Percentiles rank a stretch among this genome's conserved stretches.
These are phyloP conservation scores for Umimayanthus kanabou DNA, from an alignment of 92 coral and sea anemone genomes.

Conservation along the genomic window DNA sequence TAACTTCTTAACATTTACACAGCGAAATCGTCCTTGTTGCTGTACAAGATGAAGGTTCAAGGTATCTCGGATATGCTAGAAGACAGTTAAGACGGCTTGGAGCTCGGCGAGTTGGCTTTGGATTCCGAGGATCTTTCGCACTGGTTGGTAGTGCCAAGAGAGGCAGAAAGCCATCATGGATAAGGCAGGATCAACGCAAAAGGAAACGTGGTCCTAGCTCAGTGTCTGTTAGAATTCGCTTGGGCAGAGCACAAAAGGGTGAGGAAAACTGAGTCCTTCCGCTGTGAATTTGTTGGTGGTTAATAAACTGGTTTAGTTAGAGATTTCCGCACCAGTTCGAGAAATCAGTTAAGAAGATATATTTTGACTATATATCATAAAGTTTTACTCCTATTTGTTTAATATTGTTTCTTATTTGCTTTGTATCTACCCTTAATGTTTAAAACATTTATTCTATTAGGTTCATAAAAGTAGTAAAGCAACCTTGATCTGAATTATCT, in stretches of 20 bases:
- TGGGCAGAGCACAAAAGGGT: slow-evolving; percentile 26
- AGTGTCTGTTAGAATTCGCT: slow-evolving; percentile 30
- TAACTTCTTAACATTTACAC: not conserved
- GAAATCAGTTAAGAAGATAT: no score
- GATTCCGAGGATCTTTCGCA: slow-evolving; percentile 22
- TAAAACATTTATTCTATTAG: no score
- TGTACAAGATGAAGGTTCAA: slow-evolving; percentile 27
- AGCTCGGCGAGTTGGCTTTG: slow-evolving; percentile 21
- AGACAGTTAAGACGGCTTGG: slow-evolving; percentile 26
- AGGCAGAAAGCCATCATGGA: slow-evolving; percentile 22
- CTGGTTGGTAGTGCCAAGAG: not conserved
- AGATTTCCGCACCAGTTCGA: no score
- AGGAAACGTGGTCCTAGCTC: slow-evolving; percentile 32
- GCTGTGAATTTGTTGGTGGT: no score
- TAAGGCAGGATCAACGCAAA: slow-evolving; percentile 22
- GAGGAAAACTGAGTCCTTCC: not conserved
- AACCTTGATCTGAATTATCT: no score
- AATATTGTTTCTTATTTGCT: no score
- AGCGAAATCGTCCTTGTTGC: slow-evolving; percentile 17
- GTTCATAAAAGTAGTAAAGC: no score
- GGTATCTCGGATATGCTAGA: slow-evolving; percentile 16
- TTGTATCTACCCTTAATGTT: no score
- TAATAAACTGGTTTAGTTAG: no score
- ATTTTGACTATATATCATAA: no score
- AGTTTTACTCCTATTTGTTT: no score